A percentile compares a stretch with the other conserved stretches of the same genome.
Evolutionary conservation across 2,888 invertebrate genomes (phyloP).

Genomic region (Scaptodrosophila latifasciaeformis): DNA sequence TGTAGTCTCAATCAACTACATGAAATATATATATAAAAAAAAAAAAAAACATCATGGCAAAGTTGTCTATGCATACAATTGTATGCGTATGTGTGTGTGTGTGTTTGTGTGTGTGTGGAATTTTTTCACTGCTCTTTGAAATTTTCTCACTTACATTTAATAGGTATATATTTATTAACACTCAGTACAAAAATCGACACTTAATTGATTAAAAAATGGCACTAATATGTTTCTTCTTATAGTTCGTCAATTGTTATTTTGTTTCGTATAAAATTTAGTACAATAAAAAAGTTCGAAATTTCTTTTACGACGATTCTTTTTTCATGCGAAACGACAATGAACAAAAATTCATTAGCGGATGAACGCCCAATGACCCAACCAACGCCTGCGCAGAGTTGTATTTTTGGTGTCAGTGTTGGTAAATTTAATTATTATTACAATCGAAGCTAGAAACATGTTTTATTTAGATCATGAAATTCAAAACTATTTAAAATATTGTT

Average conservation of each 20-base stretch:
- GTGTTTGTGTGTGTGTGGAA: conserved; percentile 56
- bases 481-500: too few species aligned
- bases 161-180: conserved; percentile 45
- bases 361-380: conserved; percentile 50
- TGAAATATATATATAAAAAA: neutral
- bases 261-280: conserved; percentile 55
- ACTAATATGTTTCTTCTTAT: conserved; percentile 56
- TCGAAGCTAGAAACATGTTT: too few species aligned
- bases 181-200: conserved; percentile 51
- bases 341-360: conserved; percentile 50
- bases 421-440: too few species aligned
- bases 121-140: conserved; percentile 64
- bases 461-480: too few species aligned
- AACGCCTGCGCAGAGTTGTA: conserved; percentile 61
- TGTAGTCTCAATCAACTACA: too few species aligned
- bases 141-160: conserved; percentile 63
- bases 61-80: conserved; percentile 42
- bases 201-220: conserved; percentile 59
- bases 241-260: conserved; percentile 48
- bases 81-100: conserved; percentile 37
- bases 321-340: conserved; percentile 71
- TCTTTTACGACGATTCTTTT: conserved; percentile 53
- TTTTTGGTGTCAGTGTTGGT: conserved; percentile 23
- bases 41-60: conserved; percentile 53
- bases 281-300: conserved; percentile 48